Evolutionary conservation across 2,113 vertebrate species (phyloP).

Genomic region (Vulpes vulpes): DNA sequence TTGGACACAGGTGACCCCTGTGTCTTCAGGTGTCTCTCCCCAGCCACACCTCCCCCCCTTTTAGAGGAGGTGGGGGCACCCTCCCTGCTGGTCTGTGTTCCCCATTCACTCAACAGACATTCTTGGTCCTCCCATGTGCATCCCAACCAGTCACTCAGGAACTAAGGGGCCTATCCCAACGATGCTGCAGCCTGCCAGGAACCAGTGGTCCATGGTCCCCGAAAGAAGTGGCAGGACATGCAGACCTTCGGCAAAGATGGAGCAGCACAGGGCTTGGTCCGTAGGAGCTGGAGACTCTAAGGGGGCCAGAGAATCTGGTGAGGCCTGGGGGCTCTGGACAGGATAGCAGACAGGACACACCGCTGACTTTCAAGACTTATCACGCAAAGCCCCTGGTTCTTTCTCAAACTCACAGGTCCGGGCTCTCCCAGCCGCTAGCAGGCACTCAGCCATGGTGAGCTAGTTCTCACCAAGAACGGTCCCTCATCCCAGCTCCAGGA

Average conservation of each 20-base stretch:
- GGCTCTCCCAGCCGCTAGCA: neutral
- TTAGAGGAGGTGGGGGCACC: too few species aligned
- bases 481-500: fast-evolving
- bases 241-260: neutral
- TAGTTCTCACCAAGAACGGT: neutral
- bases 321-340: neutral
- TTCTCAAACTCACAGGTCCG: too few species aligned
- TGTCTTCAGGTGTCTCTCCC: neutral
- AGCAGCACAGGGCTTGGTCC: fast-evolving
- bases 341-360: neutral
- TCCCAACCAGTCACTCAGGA: neutral
- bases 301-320: neutral
- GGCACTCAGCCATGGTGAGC: neutral
- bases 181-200: neutral
- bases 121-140: too few species aligned
- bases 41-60: neutral
- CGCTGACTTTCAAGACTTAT: too few species aligned
- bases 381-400: neutral
- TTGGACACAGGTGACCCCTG: too few species aligned
- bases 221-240: neutral
- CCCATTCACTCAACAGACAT: fast-evolving
- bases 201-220: fast-evolving
- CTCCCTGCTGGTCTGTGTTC: neutral
- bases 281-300: neutral
- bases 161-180: neutral